Percentiles rank a stretch among this genome's conserved stretches.
These are phyloP conservation scores for Hipparchia semele DNA, from an alignment of 2,888 invertebrate species.

Conservation along the genomic window DNA sequence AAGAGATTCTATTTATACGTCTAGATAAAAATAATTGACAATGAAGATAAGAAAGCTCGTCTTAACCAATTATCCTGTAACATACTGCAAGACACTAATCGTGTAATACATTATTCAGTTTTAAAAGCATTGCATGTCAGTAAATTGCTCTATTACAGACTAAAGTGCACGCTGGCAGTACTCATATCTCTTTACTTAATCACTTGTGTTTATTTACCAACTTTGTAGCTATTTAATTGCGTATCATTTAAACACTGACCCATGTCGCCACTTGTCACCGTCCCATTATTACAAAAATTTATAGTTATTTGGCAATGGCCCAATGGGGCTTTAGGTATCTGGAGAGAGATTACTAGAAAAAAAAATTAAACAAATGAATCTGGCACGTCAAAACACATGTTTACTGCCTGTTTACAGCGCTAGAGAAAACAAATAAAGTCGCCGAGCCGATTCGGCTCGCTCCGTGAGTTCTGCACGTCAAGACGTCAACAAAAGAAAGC, in stretches of 20 bases:
- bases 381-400: slow-evolving; percentile 63
- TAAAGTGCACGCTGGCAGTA: slow-evolving; percentile 6
- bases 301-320: slow-evolving; percentile 37
- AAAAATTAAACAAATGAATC: slow-evolving; percentile 32
- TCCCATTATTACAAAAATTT: slow-evolving; percentile 40
- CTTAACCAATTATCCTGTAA: background rate
- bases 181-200: slow-evolving; percentile 26
- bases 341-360: slow-evolving; percentile 21
- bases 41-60: background rate
- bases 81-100: slow-evolving; percentile 1
- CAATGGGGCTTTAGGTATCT: slow-evolving; percentile 29
- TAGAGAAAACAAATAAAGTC: slow-evolving; percentile 55
- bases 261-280: slow-evolving; percentile 39
- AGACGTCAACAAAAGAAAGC: slow-evolving; percentile 72
- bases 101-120: background rate
- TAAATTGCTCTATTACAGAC: slow-evolving; percentile 19
- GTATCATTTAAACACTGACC: slow-evolving; percentile 14
- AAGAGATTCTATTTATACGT: no score
- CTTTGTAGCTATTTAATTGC: slow-evolving; percentile 24
- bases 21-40: no score
- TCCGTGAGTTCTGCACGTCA: slow-evolving; percentile 52
- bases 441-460: slow-evolving; percentile 63
- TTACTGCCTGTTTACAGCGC: slow-evolving; percentile 36
- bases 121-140: slow-evolving; percentile 16
- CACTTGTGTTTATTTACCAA: slow-evolving; percentile 39